Conservation (phyloP, 2,113 vertebrate genomes). For the Charadrius vociferus region DNA sequence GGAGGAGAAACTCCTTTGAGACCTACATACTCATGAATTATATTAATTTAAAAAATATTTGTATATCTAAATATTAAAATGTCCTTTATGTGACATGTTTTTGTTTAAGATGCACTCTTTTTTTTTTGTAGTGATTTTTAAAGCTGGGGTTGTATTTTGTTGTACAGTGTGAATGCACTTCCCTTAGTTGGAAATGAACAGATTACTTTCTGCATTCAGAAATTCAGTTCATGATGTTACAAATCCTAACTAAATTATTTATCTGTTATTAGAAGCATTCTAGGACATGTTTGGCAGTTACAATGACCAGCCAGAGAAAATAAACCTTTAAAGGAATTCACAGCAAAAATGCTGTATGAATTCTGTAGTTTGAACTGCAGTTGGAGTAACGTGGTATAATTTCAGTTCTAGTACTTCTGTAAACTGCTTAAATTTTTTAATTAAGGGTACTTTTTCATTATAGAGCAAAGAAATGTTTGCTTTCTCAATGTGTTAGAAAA, state of each 20-base stretch:
- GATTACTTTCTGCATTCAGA: neutral
- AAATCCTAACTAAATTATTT: neutral
- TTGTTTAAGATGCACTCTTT: neutral
- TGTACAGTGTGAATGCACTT: neutral
- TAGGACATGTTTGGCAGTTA: neutral
- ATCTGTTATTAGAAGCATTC: neutral
- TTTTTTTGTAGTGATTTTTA: neutral
- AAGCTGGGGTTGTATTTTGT: neutral
- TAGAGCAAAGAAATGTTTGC: neutral
- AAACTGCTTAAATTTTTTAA: neutral
- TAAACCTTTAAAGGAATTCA: neutral
- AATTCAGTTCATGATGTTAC: neutral
- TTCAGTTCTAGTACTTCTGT: neutral
- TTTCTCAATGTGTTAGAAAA: neutral
- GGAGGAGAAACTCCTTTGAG: neutral
- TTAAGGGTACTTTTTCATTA: neutral
- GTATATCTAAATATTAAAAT: neutral
- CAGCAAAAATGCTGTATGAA: neutral
- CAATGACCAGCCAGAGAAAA: neutral
- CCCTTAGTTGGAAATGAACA: neutral
- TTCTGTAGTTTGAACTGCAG: neutral
- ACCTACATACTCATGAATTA: neutral
- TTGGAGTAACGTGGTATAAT: neutral
- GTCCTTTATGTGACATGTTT: neutral
- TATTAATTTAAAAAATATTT: neutral